A percentile compares a stretch with the other conserved stretches of the same genome.
These are phyloP conservation scores for Hippolais icterina DNA, from an alignment of 2,113 vertebrate genomes.

Conservation along the genomic window DNA sequence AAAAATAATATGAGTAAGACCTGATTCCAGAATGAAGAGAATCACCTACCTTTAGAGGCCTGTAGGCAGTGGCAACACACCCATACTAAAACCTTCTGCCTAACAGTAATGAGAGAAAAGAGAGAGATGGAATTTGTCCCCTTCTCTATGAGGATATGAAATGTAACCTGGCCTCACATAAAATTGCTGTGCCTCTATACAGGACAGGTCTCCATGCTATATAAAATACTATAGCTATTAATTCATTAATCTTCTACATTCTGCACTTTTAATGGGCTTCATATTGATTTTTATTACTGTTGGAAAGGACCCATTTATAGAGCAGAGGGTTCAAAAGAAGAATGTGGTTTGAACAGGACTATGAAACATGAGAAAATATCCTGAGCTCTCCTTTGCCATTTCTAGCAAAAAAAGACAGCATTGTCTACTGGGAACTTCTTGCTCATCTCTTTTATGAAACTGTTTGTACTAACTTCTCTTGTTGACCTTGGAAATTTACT, in stretches of 20 bases:
- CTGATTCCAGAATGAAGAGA: background rate
- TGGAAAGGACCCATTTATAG: background rate
- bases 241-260: slow-evolving; percentile 32
- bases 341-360: background rate
- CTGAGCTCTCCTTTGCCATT: background rate
- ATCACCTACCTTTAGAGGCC: background rate
- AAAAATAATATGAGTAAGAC: background rate
- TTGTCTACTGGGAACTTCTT: background rate
- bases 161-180: background rate
- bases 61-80: background rate
- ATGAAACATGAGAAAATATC: background rate
- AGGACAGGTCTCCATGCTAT: background rate
- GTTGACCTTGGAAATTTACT: slow-evolving; percentile 44
- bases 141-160: background rate
- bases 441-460: background rate
- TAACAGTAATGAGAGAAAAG: background rate
- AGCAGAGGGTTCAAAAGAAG: background rate
- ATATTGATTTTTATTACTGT: background rate
- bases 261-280: background rate
- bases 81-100: background rate
- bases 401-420: background rate
- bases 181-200: background rate
- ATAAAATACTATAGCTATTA: background rate
- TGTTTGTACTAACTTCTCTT: slow-evolving; percentile 16
- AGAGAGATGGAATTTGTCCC: background rate